phyloP scores from a whole-genome alignment of 2,888 invertebrate genomes.

The Drosophila demipolita region DNA sequence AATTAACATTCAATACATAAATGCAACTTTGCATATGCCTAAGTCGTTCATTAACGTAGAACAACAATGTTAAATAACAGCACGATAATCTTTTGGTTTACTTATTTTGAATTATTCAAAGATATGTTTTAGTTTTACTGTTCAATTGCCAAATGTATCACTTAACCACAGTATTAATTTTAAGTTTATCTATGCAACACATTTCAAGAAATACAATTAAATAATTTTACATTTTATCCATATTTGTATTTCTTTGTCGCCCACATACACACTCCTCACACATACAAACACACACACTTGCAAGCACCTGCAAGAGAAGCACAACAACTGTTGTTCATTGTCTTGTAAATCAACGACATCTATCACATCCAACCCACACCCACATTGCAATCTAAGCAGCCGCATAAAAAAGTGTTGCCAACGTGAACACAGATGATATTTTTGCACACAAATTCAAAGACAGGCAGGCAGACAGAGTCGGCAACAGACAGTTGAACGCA shows the following conservation, averaged over 20 bases:
- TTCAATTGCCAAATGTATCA: not conserved
- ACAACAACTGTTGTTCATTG: constrained; percentile 69
- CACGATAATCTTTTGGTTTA: not conserved
- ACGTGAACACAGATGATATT: constrained; percentile 39
- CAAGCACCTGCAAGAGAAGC: constrained; percentile 49
- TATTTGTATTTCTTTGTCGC: constrained; percentile 14
- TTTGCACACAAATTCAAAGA: constrained; percentile 7
- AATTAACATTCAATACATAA: not conserved
- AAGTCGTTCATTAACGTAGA: not conserved
- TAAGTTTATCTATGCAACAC: constrained; percentile 1
- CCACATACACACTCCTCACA: not conserved
- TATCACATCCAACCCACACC: constrained; percentile 24
- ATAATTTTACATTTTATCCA: not conserved
- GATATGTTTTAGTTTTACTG: not conserved
- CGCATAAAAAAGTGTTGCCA: constrained; percentile 66
- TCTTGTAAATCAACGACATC: constrained; percentile 56
- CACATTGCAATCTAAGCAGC: constrained; percentile 71
- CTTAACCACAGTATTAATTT: not conserved
- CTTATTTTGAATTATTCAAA: not conserved
- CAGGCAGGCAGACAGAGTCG: constrained; percentile 27
- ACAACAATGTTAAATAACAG: not conserved
- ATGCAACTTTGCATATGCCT: not conserved
- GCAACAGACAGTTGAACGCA: constrained; percentile 53
- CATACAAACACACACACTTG: not conserved
- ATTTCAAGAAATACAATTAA: not conserved